These are phyloP conservation scores for Planococcus citri DNA, from an alignment of 1,140 invertebrate genomes.

Conservation along the genomic window DNA sequence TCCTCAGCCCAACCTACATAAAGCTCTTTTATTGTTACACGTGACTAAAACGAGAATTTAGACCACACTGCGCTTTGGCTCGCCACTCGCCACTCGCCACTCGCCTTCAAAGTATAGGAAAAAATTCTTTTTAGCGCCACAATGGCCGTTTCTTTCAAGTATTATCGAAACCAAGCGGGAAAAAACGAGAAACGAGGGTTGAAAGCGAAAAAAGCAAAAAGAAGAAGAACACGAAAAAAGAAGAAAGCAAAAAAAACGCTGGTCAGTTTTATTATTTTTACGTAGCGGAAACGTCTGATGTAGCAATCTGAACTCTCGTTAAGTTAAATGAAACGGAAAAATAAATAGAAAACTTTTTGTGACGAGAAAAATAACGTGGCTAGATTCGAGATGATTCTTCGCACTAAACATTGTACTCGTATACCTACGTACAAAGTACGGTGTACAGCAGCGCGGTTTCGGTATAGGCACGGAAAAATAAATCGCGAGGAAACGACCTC, in stretches of 20 bases:
- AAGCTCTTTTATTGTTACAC: no score
- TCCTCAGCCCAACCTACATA: no score
- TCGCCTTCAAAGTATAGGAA: not conserved
- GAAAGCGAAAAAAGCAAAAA: no score
- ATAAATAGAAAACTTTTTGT: conserved; percentile 4
- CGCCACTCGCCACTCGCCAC: no score
- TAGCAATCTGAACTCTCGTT: not conserved
- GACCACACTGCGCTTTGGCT: no score
- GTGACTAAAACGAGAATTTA: no score
- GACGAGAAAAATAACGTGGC: not conserved
- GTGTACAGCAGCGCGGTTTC: no score
- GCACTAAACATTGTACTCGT: no score
- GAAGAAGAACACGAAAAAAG: no score
- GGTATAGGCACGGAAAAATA: no score
- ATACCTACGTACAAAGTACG: no score
- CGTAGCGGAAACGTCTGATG: not conserved
- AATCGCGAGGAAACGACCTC: no score
- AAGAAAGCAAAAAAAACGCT: not conserved
- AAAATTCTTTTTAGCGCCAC: not conserved
- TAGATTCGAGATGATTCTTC: not conserved
- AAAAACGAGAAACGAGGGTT: not conserved
- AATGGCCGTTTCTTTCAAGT: not conserved
- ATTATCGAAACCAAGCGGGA: not conserved
- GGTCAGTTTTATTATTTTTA: conserved; percentile 3
- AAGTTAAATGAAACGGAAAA: conserved; percentile 7